Evolutionary conservation across 2,797 vertebrate species (phyloP).

Genomic region (Rhinatrema bivittatum): DNA sequence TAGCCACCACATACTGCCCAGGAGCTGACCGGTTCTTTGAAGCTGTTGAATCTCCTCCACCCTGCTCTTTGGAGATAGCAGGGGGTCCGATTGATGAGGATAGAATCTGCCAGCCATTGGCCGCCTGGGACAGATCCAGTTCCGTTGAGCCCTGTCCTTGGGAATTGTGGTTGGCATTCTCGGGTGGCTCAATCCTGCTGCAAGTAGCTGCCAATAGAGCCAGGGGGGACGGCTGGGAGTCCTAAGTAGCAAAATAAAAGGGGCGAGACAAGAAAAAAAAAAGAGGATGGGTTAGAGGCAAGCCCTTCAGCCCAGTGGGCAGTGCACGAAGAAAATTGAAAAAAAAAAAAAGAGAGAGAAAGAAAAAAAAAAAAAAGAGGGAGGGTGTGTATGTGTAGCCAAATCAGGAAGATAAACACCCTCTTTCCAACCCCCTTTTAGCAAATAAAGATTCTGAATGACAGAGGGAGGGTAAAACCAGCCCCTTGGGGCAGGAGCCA

Average conservation of each 20-base stretch:
- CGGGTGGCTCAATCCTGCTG: conserved; percentile 90
- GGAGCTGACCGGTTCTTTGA: conserved; percentile 54
- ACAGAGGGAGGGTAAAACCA: not conserved
- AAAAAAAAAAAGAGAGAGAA: conserved; percentile 13
- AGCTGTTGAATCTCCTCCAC: conserved; percentile 45
- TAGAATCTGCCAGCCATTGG: conserved; percentile 90
- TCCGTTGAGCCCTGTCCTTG: conserved; percentile 64
- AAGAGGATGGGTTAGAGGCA: conserved; percentile 25
- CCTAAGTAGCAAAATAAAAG: conserved; percentile 46
- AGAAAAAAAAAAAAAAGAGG: conserved; percentile 9
- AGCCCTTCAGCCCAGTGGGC: not conserved
- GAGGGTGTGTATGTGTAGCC: conserved; percentile 1
- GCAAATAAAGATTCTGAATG: not conserved
- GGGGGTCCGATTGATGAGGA: conserved; percentile 64
- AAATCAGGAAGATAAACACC: not conserved
- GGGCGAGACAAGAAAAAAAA: conserved; percentile 15
- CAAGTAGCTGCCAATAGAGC: conserved; percentile 93
- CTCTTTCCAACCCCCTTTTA: not conserved
- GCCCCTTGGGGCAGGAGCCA: too few relatives aligned
- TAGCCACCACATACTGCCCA: conserved; percentile 79
- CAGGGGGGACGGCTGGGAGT: conserved; percentile 86
- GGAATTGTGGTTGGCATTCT: conserved; percentile 62
- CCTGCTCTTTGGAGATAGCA: conserved; percentile 61
- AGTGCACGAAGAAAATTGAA: not conserved
- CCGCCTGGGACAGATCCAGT: conserved; percentile 71